Conservation (phyloP, 2,888 invertebrate genomes). For the Drosophila paranaensis region DNA sequence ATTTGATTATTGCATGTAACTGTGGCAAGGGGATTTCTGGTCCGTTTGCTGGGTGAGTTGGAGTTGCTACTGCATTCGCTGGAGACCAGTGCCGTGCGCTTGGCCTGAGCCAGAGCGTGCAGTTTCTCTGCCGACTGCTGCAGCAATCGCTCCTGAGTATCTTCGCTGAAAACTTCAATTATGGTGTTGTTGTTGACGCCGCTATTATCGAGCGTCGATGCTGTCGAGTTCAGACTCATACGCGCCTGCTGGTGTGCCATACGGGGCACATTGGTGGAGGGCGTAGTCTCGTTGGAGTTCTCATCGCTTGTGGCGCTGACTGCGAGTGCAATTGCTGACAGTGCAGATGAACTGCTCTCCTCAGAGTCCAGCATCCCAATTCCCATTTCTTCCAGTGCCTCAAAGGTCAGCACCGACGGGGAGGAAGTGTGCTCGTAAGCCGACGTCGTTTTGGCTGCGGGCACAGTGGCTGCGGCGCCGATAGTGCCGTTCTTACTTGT, state of each 20-base stretch:
- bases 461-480: conserved; percentile 39
- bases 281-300: conserved; percentile 83
- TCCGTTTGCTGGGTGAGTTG: conserved; percentile 74
- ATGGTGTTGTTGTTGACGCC: conserved; percentile 61
- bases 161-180: conserved; percentile 61
- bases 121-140: conserved; percentile 54
- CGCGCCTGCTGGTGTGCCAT: conserved; percentile 73
- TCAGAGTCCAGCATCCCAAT: conserved; percentile 87
- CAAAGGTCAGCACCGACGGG: conserved; percentile 64
- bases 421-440: conserved; percentile 70
- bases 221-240: conserved; percentile 52
- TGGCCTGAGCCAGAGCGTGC: conserved; percentile 64
- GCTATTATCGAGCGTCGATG: conserved; percentile 68
- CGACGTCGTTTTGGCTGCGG: conserved; percentile 66
- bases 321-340: conserved; percentile 75
- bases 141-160: conserved; percentile 54
- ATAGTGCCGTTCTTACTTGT: conserved; percentile 55
- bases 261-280: conserved; percentile 75
- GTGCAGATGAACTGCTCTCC: conserved; percentile 83
- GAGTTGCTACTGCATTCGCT: conserved; percentile 62
- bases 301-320: conserved; percentile 78
- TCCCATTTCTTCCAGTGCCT: conserved; percentile 86
- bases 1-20: conserved; percentile 81
- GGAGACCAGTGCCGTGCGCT: conserved; percentile 69
- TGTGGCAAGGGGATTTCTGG: conserved; percentile 83